Evolutionary conservation across 2,888 invertebrate species (phyloP).

Genomic region (Ophion costatus): DNA sequence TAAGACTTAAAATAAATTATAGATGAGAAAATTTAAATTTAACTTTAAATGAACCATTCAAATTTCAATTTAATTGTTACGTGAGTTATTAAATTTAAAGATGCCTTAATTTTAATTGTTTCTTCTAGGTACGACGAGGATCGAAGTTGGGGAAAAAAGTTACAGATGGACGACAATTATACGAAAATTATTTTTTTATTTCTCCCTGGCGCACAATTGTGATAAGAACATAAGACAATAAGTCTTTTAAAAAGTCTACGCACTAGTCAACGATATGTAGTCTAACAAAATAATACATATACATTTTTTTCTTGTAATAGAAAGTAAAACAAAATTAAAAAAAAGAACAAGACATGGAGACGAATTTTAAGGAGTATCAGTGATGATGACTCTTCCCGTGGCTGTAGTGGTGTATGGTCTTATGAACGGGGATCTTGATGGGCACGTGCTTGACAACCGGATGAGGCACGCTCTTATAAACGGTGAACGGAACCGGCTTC

Average conservation of each 20-base stretch:
- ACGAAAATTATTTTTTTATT: neutral
- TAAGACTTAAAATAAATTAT: too few species aligned
- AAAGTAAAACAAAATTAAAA: neutral
- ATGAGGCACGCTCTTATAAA: conserved; percentile 87
- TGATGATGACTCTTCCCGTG: conserved; percentile 41
- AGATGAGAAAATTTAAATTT: too few species aligned
- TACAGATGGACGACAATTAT: neutral
- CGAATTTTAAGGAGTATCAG: conserved; percentile 1
- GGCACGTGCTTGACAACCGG: conserved; percentile 88
- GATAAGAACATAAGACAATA: neutral
- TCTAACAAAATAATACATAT: conserved; percentile 7
- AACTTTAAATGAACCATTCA: too few species aligned
- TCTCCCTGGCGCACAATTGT: neutral
- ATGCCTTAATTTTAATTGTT: neutral
- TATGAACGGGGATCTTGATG: conserved; percentile 88
- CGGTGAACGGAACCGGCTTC: conserved; percentile 88
- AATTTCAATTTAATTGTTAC: neutral
- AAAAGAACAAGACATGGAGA: conserved; percentile 7
- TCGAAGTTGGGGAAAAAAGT: neutral
- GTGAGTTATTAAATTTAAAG: neutral
- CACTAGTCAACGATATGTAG: conserved; percentile 44
- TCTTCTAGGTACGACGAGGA: neutral
- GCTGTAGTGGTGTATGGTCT: conserved; percentile 87
- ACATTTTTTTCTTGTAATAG: neutral
- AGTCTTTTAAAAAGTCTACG: conserved; percentile 6